A percentile compares a stretch with the other conserved stretches of the same genome.
Evolutionary conservation across 2,888 invertebrate genomes (phyloP).

Genomic region (Lathronympha strigana): DNA sequence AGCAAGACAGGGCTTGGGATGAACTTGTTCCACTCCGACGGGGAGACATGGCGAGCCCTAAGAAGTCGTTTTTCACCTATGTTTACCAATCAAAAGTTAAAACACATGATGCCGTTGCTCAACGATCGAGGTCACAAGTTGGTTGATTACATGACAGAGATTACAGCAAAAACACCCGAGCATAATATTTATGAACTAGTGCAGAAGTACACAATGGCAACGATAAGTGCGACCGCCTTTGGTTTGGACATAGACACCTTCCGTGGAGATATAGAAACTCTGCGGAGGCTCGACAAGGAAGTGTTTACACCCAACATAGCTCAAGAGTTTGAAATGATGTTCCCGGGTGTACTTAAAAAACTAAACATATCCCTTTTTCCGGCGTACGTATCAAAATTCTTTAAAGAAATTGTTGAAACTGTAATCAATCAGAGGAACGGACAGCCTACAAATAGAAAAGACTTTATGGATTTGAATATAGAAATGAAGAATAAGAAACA

Average conservation of each 20-base stretch:
- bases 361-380: conserved; percentile 55
- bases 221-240: conserved; percentile 75
- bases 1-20: conserved; percentile 25
- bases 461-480: conserved; percentile 63
- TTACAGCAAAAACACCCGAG: conserved; percentile 44
- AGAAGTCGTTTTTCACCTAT: conserved; percentile 42
- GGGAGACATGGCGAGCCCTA: conserved; percentile 14
- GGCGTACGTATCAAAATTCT: conserved; percentile 48
- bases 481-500: conserved; percentile 54
- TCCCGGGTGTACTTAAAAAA: conserved; percentile 56
- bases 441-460: conserved; percentile 53
- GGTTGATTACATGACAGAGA: conserved; percentile 12
- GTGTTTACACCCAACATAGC: conserved; percentile 51
- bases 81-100: conserved; percentile 42
- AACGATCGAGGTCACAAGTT: conserved; percentile 17
- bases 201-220: conserved; percentile 60
- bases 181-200: conserved; percentile 52
- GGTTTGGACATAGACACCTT: conserved; percentile 63
- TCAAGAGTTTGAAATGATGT: conserved; percentile 53
- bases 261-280: conserved; percentile 6
- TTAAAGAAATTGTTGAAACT: conserved; percentile 50
- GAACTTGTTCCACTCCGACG: conserved; percentile 35
- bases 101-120: conserved; percentile 40
- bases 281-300: conserved; percentile 61
- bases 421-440: conserved; percentile 56